phyloP scores from a whole-genome alignment of 2,797 vertebrate genomes.

The Paramormyrops hopkinsi region DNA sequence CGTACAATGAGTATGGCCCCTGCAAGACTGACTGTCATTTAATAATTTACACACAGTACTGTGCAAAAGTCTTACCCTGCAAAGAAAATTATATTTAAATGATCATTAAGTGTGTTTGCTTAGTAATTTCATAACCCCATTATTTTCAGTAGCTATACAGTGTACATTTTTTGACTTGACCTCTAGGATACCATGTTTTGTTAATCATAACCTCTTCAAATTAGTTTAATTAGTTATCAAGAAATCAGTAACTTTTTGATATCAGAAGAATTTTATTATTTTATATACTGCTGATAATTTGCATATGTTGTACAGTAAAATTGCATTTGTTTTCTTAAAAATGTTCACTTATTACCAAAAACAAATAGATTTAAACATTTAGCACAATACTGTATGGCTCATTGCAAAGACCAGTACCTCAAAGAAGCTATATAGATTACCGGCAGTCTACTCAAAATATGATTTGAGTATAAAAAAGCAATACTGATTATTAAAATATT shows the following conservation, averaged over 20 bases:
- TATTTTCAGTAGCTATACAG: neutral
- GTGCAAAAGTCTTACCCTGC: neutral
- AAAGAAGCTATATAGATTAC: neutral
- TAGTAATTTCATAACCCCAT: neutral
- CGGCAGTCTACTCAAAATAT: neutral
- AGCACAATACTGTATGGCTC: neutral
- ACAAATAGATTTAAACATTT: neutral
- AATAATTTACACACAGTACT: neutral
- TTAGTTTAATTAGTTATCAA: neutral
- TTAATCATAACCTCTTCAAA: neutral
- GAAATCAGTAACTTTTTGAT: neutral
- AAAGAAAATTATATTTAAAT: neutral
- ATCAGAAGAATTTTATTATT: neutral
- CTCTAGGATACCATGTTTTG: neutral
- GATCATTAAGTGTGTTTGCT: neutral
- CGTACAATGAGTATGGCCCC: neutral
- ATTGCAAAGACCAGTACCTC: neutral
- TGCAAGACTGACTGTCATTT: neutral
- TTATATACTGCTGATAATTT: neutral
- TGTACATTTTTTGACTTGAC: neutral
- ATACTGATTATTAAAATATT: neutral
- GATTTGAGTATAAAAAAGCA: neutral
- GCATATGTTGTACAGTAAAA: neutral
- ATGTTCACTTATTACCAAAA: neutral
- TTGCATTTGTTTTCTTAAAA: neutral